phyloP scores from a whole-genome alignment of 2,888 invertebrate species.

The Laspeyria flexula region DNA sequence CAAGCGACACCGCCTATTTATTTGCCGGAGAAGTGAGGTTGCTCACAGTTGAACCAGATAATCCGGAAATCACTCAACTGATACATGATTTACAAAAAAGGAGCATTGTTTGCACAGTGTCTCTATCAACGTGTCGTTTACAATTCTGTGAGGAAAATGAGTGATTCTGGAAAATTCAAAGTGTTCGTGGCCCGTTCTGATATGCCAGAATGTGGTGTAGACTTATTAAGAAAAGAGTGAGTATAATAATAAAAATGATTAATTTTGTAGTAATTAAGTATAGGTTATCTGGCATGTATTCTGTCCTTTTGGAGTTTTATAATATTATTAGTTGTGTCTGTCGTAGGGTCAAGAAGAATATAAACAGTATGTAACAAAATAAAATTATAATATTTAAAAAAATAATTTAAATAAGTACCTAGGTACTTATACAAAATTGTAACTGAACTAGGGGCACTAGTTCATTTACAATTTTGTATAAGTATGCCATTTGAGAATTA shows the following conservation, averaged over 20 bases:
- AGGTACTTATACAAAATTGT: too few species aligned
- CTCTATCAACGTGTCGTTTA: slow-evolving; percentile 48
- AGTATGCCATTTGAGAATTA: too few species aligned
- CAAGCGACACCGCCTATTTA: slow-evolving; percentile 67
- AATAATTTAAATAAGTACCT: too few species aligned
- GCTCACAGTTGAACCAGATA: slow-evolving; percentile 48
- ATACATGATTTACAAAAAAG: slow-evolving; percentile 70
- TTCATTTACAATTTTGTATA: too few species aligned
- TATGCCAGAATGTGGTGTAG: slow-evolving; percentile 87
- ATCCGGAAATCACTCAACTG: slow-evolving; percentile 38
- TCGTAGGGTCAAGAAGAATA: too few species aligned
- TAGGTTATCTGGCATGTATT: not conserved
- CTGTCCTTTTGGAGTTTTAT: too few species aligned
- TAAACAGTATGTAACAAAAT: too few species aligned
- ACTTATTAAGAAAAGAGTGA: slow-evolving; percentile 87
- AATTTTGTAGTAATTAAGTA: not conserved
- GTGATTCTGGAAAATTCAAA: slow-evolving; percentile 70
- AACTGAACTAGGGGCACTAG: too few species aligned
- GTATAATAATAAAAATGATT: slow-evolving; percentile 50
- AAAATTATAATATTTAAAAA: too few species aligned
- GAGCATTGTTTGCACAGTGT: slow-evolving; percentile 32
- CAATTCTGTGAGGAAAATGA: slow-evolving; percentile 64
- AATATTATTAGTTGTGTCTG: too few species aligned
- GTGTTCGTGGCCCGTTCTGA: slow-evolving; percentile 88
- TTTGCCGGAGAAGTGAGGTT: slow-evolving; percentile 67